phyloP scores from a whole-genome alignment of 2,888 invertebrate species.

The Brachynemurus nebulosus region DNA sequence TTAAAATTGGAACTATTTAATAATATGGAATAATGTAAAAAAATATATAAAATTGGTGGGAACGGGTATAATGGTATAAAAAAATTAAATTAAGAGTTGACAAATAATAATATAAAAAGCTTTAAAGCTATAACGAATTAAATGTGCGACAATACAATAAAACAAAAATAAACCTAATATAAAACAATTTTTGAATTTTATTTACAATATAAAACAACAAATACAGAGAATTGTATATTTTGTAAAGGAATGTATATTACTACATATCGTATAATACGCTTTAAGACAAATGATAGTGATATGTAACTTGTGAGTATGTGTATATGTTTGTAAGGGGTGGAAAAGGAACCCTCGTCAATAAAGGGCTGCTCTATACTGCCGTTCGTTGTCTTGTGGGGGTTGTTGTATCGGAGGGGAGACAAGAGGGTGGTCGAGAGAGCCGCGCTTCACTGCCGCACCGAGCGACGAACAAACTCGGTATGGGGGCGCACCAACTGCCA shows the following conservation, averaged over 20 bases:
- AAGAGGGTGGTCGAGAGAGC: background rate
- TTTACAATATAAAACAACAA: no score
- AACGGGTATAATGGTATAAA: no score
- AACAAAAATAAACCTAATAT: no score
- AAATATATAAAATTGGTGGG: no score
- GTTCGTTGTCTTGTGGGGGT: background rate
- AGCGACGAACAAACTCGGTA: background rate
- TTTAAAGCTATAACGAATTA: no score
- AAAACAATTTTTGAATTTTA: no score
- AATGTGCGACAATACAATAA: no score
- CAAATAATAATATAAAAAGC: no score
- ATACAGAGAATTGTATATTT: no score
- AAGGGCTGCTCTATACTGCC: constrained; percentile 1
- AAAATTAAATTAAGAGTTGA: no score
- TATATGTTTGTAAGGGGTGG: background rate
- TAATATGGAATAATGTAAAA: no score
- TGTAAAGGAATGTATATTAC: background rate
- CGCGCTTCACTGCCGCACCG: constrained; percentile 2
- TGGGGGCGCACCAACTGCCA: constrained; percentile 1
- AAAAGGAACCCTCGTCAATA: background rate
- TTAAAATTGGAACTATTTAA: no score
- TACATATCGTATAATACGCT: background rate
- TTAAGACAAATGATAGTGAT: background rate
- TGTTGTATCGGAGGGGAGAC: background rate
- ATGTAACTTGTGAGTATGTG: background rate